Conservation (phyloP, 2,113 vertebrate genomes). For the Calyptommatus sinebrachiatus region DNA sequence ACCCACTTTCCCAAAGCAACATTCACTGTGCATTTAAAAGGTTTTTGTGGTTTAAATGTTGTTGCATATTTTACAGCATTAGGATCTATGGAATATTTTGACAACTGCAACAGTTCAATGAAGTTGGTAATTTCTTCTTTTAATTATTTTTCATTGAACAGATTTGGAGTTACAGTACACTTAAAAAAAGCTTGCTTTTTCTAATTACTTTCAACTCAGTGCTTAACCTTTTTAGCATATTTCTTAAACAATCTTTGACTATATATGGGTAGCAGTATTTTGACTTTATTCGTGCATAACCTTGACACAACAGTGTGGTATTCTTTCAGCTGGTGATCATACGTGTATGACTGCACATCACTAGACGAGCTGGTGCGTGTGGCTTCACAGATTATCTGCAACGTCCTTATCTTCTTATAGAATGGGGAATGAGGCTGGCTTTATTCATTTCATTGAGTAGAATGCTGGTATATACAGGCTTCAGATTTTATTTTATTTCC, state of each 20-base stretch:
- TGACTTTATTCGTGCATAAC: conserved; percentile 47
- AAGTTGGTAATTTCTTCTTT: conserved; percentile 96
- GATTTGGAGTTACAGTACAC: conserved; percentile 72
- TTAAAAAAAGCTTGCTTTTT: conserved; percentile 70
- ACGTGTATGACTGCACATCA: conserved; percentile 55
- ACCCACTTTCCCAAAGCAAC: conserved; percentile 71
- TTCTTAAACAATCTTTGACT: conserved; percentile 37
- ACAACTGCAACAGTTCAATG: conserved; percentile 94
- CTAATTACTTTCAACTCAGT: conserved; percentile 41
- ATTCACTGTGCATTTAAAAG: conserved; percentile 80
- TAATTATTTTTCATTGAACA: conserved; percentile 88
- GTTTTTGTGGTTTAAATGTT: conserved; percentile 93
- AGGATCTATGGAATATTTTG: conserved; percentile 96
- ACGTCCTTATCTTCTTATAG: conserved; percentile 56
- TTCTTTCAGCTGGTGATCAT: conserved; percentile 62
- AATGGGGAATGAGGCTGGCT: conserved; percentile 66
- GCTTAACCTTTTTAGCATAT: conserved; percentile 50
- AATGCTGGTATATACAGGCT: conserved; percentile 45
- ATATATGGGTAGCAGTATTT: conserved; percentile 44
- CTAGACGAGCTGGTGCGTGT: conserved; percentile 66
- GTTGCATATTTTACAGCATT: conserved; percentile 98
- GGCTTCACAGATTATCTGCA: conserved; percentile 65
- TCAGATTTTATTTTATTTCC: conserved; percentile 22
- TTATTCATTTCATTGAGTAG: conserved; percentile 62
- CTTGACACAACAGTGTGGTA: conserved; percentile 55